Percentiles rank a stretch among this genome's conserved stretches.
Evolutionary conservation across 1,140 invertebrate species (phyloP).

Genomic region (Drosophila azteca): DNA sequence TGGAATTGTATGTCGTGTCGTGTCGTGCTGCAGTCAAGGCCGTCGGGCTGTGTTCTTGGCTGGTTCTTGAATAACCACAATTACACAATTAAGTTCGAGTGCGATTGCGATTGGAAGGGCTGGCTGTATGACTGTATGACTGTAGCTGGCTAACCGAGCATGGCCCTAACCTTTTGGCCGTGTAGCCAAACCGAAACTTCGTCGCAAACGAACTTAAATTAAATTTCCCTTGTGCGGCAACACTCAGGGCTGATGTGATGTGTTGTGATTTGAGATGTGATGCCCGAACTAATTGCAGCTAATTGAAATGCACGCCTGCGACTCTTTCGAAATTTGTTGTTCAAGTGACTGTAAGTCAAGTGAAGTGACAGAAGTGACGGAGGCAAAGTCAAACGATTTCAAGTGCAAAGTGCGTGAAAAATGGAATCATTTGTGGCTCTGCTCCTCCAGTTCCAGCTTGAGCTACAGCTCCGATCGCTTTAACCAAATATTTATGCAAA

Average conservation of each 20-base stretch:
- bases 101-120: background rate
- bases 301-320: constrained; percentile 65
- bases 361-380: no score
- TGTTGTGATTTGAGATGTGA: constrained; percentile 5
- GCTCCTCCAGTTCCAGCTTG: constrained; percentile 18
- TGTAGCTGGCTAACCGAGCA: constrained; percentile 6
- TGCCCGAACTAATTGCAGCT: constrained; percentile 64
- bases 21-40: constrained; percentile 47
- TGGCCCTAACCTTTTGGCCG: constrained; percentile 26
- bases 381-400: constrained; percentile 16
- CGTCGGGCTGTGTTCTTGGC: constrained; percentile 39
- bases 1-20: constrained; percentile 32
- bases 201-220: constrained; percentile 26
- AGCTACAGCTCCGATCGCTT: constrained; percentile 35
- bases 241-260: constrained; percentile 14
- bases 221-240: constrained; percentile 37
- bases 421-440: constrained; percentile 28
- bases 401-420: constrained; percentile 73
- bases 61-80: constrained; percentile 63
- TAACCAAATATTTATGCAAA: constrained; percentile 75
- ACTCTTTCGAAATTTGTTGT: constrained; percentile 36
- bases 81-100: constrained; percentile 48
- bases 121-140: background rate
- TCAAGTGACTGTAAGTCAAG: no score
- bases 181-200: constrained; percentile 32